Evolutionary conservation across 2,797 vertebrate genomes (phyloP).

Genomic region (Onychomys arenicola): DNA sequence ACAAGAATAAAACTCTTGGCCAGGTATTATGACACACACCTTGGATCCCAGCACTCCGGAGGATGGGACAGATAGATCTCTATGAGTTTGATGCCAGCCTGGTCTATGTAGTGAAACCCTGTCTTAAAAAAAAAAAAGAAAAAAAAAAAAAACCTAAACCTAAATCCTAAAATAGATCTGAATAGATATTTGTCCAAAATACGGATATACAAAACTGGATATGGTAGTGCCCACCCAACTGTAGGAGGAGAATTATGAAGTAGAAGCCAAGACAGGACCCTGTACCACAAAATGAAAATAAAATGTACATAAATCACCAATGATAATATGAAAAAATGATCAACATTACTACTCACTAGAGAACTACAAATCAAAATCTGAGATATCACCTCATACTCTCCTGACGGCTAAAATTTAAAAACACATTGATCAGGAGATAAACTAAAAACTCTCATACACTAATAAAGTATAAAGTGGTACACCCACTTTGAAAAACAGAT

Average conservation of each 20-base stretch:
- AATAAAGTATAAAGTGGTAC: not conserved
- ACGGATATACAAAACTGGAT: not conserved
- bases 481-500: constrained; percentile 39
- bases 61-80: not conserved
- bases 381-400: not conserved
- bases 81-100: not conserved
- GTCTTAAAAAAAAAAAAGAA: not conserved
- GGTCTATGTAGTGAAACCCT: not conserved
- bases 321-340: not conserved
- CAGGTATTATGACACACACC: not conserved
- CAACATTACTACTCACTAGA: not conserved
- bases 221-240: not conserved
- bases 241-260: not conserved
- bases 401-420: constrained; percentile 27
- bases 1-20: not conserved
- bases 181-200: not conserved
- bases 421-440: not conserved
- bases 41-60: not conserved
- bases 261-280: not conserved
- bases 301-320: not conserved
- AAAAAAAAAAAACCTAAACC: too few species aligned
- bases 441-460: constrained; percentile 28
- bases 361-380: constrained; percentile 37
- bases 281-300: not conserved
- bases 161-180: not conserved